Evolutionary conservation across 2,113 vertebrate genomes (phyloP).

Genomic region (Equus przewalskii): DNA sequence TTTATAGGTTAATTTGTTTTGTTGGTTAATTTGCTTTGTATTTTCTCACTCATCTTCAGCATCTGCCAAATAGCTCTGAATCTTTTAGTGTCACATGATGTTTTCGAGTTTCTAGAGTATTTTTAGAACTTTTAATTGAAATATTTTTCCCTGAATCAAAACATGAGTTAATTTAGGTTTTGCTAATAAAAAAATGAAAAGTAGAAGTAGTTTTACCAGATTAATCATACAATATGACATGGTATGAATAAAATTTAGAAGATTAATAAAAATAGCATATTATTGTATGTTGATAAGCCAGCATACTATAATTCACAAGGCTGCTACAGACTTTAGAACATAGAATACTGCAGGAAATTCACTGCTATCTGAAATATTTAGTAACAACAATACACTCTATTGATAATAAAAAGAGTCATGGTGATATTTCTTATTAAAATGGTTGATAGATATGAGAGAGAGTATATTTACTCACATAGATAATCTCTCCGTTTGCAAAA

Average conservation of each 20-base stretch:
- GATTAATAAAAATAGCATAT: neutral
- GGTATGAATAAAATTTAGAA: neutral
- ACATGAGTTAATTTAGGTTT: neutral
- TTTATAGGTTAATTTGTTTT: slow-evolving; percentile 1
- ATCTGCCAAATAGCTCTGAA: neutral
- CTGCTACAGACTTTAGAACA: neutral
- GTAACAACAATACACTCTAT: neutral
- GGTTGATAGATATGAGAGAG: neutral
- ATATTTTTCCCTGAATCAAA: neutral
- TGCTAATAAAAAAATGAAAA: neutral
- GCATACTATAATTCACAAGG: neutral
- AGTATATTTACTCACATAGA: neutral
- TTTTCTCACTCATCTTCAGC: neutral
- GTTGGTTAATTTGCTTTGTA: neutral
- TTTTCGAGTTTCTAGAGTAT: neutral
- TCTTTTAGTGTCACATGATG: neutral
- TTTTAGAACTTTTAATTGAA: neutral
- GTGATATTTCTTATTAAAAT: neutral
- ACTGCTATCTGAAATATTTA: neutral
- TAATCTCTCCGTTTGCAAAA: neutral
- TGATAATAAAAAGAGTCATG: neutral
- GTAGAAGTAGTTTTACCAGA: neutral
- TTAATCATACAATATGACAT: neutral
- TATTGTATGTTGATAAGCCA: neutral
- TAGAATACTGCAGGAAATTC: neutral